Evolutionary conservation across 2,888 invertebrate genomes (phyloP).

Genomic region (Agonopterix alstromeriana): DNA sequence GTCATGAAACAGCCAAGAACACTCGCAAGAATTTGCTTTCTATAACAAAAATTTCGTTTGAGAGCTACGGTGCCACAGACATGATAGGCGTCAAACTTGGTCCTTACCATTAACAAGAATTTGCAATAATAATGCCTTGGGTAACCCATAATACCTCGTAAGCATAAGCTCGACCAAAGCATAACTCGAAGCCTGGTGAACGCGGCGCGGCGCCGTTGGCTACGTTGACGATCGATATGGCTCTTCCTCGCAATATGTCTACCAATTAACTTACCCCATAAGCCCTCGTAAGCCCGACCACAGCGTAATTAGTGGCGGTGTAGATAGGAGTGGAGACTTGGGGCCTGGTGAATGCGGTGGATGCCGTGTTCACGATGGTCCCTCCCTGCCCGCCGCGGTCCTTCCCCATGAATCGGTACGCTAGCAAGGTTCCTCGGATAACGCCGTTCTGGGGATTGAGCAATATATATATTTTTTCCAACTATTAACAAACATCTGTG

Average conservation of each 20-base stretch:
- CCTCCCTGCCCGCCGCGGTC: constrained; percentile 87
- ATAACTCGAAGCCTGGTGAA: constrained; percentile 81
- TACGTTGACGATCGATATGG: constrained; percentile 86
- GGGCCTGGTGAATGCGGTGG: constrained; percentile 81
- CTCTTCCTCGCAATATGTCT: too few species aligned
- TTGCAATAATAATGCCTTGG: constrained; percentile 18
- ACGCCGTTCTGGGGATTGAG: constrained; percentile 81
- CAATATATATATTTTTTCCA: too few species aligned
- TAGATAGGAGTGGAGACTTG: constrained; percentile 85
- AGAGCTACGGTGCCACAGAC: too few species aligned
- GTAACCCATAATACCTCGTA: constrained; percentile 80
- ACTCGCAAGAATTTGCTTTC: too few species aligned
- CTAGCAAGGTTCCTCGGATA: constrained; percentile 84
- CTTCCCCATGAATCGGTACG: constrained; percentile 84
- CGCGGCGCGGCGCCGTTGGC: constrained; percentile 80
- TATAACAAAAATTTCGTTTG: too few species aligned
- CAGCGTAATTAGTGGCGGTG: constrained; percentile 86
- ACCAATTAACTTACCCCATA: constrained; percentile 79
- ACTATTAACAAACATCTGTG: too few species aligned
- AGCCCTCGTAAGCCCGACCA: constrained; percentile 83
- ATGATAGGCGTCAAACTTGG: too few species aligned
- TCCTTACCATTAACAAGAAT: too few species aligned
- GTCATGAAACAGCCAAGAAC: too few species aligned
- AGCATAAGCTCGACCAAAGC: constrained; percentile 81
- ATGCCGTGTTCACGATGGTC: constrained; percentile 85